Percentiles rank a stretch among this genome's conserved stretches.
Evolutionary conservation across 1,140 invertebrate species (phyloP).

Genomic region (Ceratosolen fusciceps): DNA sequence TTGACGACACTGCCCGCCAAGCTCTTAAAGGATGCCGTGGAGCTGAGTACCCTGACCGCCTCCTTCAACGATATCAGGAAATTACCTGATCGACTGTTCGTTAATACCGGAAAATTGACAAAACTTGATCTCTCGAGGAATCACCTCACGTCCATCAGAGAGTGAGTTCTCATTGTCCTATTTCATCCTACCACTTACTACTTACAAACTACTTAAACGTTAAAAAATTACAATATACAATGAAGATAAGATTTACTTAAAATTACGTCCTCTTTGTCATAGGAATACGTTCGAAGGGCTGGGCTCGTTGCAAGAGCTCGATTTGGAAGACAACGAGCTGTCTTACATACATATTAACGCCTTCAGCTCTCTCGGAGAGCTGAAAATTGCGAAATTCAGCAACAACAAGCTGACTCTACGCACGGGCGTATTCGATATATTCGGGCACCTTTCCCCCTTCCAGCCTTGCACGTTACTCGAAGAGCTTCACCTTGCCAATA

Average conservation of each 20-base stretch:
- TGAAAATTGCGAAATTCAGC: conserved; percentile 2
- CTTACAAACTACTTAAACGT: no score
- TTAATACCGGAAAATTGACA: not conserved
- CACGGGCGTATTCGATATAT: not conserved
- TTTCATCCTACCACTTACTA: no score
- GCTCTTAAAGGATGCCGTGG: not conserved
- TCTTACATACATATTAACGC: conserved; percentile 18
- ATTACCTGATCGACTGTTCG: conserved; percentile 15
- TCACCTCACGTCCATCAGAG: conserved; percentile 16
- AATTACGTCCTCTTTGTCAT: no score
- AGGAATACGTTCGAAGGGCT: conserved; percentile 27
- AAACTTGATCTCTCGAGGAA: conserved; percentile 38
- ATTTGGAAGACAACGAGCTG: conserved; percentile 31
- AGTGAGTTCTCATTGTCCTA: no score
- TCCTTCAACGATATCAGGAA: conserved; percentile 25
- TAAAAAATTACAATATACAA: no score
- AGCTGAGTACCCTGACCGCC: not conserved
- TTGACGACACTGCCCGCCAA: not conserved
- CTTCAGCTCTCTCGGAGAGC: not conserved
- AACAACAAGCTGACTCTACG: conserved; percentile 36
- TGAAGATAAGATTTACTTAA: no score
- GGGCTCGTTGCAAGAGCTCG: conserved; percentile 23
- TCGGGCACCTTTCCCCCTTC: conserved; percentile 35
- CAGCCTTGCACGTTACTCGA: conserved; percentile 18
- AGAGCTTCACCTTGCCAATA: conserved; percentile 25